These are phyloP conservation scores for honey bee (Apis mellifera) DNA, from an alignment of 1,140 invertebrate species.

Conservation along the genomic window Amel_HAv3.1 CM009936.2:14292001-14292500, in stretches of 20 bases:
- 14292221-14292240: too few species aligned
- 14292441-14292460: constrained; percentile 28
- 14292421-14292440: constrained; percentile 40
- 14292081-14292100: too few species aligned
- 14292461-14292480: constrained; percentile 47
- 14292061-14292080: too few species aligned
- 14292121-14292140: too few species aligned
- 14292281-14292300: constrained; percentile 53
- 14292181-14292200: too few species aligned
- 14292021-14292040: too few species aligned
- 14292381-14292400: neutral
- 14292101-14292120: too few species aligned
- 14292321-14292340: neutral
- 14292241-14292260: neutral
- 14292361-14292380: neutral
- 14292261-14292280: constrained; percentile 9
- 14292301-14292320: constrained; percentile 34
- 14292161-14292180: too few species aligned
- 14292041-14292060: too few species aligned
- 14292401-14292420: constrained; percentile 14
- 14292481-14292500: constrained; percentile 26
- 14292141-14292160: too few species aligned
- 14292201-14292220: too few species aligned
- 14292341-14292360: neutral
- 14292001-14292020: too few species aligned